Evolutionary conservation across 2,113 vertebrate genomes (phyloP).

Genomic region (Calypte anna): DNA sequence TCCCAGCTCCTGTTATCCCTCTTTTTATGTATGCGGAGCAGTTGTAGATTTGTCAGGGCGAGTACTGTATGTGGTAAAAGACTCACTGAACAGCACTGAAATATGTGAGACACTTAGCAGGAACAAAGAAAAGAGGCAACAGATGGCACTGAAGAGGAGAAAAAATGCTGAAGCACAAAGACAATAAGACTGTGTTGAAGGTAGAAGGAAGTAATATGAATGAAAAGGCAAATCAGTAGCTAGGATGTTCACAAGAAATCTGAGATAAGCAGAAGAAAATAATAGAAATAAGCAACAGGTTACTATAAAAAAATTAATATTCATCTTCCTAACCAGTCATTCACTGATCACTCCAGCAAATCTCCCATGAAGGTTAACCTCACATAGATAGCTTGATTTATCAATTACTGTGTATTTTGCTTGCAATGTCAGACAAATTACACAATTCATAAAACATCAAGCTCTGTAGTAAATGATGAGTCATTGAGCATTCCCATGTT

Average conservation of each 20-base stretch:
- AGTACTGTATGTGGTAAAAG: not conserved
- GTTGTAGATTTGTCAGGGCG: not conserved
- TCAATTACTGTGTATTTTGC: not conserved
- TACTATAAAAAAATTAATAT: not conserved
- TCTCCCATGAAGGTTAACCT: not conserved
- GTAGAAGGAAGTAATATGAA: not conserved
- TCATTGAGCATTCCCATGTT: not conserved
- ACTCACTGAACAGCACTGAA: not conserved
- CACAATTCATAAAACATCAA: not conserved
- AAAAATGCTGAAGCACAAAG: not conserved
- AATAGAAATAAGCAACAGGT: rapidly evolving
- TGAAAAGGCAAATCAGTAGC: not conserved
- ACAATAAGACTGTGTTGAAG: not conserved
- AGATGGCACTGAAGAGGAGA: not conserved
- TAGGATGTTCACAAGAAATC: not conserved
- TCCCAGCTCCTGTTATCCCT: not conserved
- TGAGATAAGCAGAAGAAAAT: not conserved
- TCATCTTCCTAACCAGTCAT: not conserved
- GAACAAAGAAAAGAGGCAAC: not conserved
- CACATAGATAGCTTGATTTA: not conserved
- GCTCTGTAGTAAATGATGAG: not conserved
- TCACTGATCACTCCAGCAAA: not conserved
- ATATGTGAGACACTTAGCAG: not conserved
- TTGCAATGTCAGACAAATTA: not conserved
- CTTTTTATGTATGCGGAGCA: not conserved